These are phyloP conservation scores for Amazona guildingii DNA, from an alignment of 2,113 vertebrate species.

Conservation along the genomic window DNA sequence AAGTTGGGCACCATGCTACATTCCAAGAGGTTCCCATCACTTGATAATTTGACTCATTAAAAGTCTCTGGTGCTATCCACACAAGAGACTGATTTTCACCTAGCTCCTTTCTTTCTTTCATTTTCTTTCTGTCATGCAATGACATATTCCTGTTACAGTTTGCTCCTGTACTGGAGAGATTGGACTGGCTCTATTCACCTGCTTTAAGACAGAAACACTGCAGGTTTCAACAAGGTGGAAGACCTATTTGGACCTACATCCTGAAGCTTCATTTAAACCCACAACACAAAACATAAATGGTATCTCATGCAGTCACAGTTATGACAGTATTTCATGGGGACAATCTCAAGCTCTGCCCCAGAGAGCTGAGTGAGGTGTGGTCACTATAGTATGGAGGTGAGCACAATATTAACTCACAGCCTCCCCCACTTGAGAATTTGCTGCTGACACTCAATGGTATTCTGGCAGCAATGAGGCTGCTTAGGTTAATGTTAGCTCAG, in stretches of 20 bases:
- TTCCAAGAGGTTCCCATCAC: neutral
- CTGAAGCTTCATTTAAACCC: neutral
- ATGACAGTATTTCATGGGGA: neutral
- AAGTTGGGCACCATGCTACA: neutral
- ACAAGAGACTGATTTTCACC: neutral
- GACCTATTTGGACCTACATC: neutral
- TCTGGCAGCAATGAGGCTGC: neutral
- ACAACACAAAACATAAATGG: neutral
- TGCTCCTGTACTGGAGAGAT: neutral
- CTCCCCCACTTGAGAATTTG: neutral
- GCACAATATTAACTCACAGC: neutral
- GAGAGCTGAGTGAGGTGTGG: neutral
- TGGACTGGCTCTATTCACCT: neutral
- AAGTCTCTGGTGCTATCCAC: neutral
- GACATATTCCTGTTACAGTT: neutral
- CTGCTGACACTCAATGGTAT: neutral
- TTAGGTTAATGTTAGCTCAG: neutral
- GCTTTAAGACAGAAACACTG: neutral
- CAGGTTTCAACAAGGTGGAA: neutral
- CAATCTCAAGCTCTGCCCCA: neutral
- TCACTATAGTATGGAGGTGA: neutral
- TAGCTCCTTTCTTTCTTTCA: neutral
- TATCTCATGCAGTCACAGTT: accelerated
- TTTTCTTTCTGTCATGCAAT: neutral
- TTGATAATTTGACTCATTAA: neutral